Evolutionary conservation across 2,888 invertebrate species (phyloP).

Genomic region (Mythimna lalbum): DNA sequence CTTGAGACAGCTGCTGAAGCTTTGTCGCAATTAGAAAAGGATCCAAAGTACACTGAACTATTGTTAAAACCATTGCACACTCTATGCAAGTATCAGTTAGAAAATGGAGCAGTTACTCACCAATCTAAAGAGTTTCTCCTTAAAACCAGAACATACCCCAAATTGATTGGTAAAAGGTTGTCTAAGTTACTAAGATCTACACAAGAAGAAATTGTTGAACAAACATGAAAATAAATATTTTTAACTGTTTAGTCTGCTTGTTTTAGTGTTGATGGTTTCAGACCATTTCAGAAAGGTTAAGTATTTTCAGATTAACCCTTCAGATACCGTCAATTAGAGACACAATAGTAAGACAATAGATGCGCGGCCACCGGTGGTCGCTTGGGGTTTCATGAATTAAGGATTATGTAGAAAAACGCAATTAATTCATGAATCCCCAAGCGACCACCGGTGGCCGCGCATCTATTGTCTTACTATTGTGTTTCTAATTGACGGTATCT

Average conservation of each 20-base stretch:
- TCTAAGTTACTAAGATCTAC: constrained; percentile 84
- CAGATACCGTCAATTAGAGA: no score
- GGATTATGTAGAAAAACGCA: no score
- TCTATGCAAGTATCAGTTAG: constrained; percentile 96
- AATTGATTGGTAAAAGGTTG: constrained; percentile 94
- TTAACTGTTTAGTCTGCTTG: neutral
- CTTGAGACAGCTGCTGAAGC: constrained; percentile 96
- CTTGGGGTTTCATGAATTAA: no score
- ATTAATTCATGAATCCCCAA: no score
- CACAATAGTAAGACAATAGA: no score
- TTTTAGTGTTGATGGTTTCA: neutral
- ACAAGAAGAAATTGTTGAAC: constrained; percentile 68
- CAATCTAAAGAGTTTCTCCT: constrained; percentile 97
- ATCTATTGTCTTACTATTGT: no score
- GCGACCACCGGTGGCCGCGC: no score
- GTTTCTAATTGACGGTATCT: no score
- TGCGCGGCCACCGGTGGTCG: no score
- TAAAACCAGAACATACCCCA: constrained; percentile 94
- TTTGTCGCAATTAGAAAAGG: constrained; percentile 94
- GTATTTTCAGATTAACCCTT: no score
- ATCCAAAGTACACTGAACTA: constrained; percentile 91
- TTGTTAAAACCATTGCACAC: constrained; percentile 95
- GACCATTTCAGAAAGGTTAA: no score
- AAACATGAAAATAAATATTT: constrained; percentile 37
- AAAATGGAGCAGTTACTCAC: constrained; percentile 98